Evolutionary conservation across 2,888 invertebrate genomes (phyloP).

Genomic region (Andricus curvator): DNA sequence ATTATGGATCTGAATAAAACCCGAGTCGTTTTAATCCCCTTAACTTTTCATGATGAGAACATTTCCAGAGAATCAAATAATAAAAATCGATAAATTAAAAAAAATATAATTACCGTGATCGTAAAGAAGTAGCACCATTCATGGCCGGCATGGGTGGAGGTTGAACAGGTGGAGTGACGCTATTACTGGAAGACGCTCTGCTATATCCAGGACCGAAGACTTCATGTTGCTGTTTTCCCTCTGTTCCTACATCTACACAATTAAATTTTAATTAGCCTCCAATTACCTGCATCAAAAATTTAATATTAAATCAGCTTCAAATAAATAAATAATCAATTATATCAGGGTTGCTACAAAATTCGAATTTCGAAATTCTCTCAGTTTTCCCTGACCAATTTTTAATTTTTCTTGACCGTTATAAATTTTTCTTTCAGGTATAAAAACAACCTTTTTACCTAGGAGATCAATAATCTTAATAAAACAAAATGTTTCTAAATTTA

Average conservation of each 20-base stretch:
- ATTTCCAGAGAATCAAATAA: conserved; percentile 1
- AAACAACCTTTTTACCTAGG: too few species aligned
- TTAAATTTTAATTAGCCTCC: not conserved
- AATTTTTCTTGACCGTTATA: too few species aligned
- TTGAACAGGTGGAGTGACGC: conserved; percentile 77
- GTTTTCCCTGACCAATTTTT: too few species aligned
- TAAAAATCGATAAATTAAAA: not conserved
- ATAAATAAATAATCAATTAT: too few species aligned
- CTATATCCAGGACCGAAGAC: conserved; percentile 84
- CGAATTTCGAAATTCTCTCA: too few species aligned
- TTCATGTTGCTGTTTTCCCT: conserved; percentile 80
- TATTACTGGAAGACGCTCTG: conserved; percentile 84
- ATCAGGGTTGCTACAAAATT: too few species aligned
- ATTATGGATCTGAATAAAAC: too few species aligned
- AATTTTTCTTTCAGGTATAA: too few species aligned
- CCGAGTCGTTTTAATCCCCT: too few species aligned
- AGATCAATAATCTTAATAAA: too few species aligned
- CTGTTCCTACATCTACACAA: conserved; percentile 73
- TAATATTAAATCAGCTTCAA: too few species aligned
- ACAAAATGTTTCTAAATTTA: too few species aligned
- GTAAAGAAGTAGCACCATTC: conserved; percentile 74
- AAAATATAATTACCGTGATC: conserved; percentile 69
- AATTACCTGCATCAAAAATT: not conserved
- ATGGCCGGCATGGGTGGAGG: conserved; percentile 76
- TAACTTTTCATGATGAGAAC: not conserved